phyloP scores from a whole-genome alignment of 2,797 vertebrate species.

The Artibeus jamaicensis region DNA sequence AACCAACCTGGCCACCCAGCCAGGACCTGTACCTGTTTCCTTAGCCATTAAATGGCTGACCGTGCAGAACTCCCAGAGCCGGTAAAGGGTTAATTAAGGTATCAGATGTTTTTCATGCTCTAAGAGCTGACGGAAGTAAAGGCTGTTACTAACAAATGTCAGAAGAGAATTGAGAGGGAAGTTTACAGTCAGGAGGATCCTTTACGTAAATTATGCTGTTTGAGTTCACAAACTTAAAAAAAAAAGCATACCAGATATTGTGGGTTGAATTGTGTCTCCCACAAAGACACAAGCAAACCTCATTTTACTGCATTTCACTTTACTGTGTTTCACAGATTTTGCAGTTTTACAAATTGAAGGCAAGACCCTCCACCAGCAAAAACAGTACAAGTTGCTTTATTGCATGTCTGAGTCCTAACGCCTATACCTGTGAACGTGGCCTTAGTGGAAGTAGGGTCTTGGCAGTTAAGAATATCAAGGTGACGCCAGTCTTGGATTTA shows the following conservation, averaged over 20 bases:
- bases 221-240: neutral
- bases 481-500: neutral
- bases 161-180: conserved; percentile 1
- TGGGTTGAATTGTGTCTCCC: neutral
- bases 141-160: neutral
- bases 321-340: neutral
- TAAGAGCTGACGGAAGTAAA: neutral
- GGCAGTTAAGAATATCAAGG: neutral
- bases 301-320: neutral
- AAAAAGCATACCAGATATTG: neutral
- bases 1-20: too few relatives aligned
- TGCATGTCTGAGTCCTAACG: neutral
- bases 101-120: neutral
- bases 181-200: neutral
- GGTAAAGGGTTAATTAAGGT: neutral
- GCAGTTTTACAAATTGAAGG: neutral
- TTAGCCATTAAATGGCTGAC: neutral
- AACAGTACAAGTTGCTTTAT: neutral
- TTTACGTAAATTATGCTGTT: conserved; percentile 16
- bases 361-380: neutral
- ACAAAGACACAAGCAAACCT: neutral
- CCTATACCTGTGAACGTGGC: neutral
- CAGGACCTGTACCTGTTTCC: neutral
- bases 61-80: neutral
- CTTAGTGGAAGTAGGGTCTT: neutral